Base-by-base conservation (phyloP, 2,888 invertebrate genomes). In the Hydropsyche betteni region DNA sequence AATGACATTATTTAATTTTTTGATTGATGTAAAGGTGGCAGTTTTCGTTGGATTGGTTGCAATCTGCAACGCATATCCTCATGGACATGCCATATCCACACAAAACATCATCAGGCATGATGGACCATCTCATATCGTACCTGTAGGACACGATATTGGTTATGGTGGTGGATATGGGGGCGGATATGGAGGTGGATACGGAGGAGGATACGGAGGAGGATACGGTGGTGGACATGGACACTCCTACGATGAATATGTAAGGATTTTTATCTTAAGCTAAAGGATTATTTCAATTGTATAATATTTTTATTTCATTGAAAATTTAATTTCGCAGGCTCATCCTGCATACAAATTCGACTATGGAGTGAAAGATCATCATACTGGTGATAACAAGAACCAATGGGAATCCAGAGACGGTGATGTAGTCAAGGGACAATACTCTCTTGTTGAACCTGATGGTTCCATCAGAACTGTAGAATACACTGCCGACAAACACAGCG, bases 71-170 rank as follows among this genome's bases (percentile, higher is more conserved):
- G 71, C 75, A 36, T 79, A 69, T 69, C 78, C 78, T 44, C 75
- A 77, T 69, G 77, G 69, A 36, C 75, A 77, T 69, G 74, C 69
- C 33, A 64, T 68, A 36, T 72, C 72, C 5, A 72, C 72, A 5
- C 89, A 89, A 80, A 86, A 86, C 81, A 85, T 87, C 76, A 83
- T 86, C 74, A 87, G 82, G 75, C 86, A 85, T 80, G 87, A 85
- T 80, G 84, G 84, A 80, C 81, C 81, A 75, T 81, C 83, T 68
- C 84, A 85, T 79, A 85, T 86, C 70, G 85, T 85, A 79, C 82
- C 83, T 5, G 76, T 64, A 64, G 72, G 58, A 55, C 55, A 72
- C 10, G 44, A 44, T 10, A 44, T 44, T 44, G 72, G 14, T 10
- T 38, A 72, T 6, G 70, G 52, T 70, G 50, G 12, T 36, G 69